These are phyloP conservation scores for Daktulosphaira vitifoliae DNA, from an alignment of 1,140 invertebrate species.

Conservation along the genomic window DNA sequence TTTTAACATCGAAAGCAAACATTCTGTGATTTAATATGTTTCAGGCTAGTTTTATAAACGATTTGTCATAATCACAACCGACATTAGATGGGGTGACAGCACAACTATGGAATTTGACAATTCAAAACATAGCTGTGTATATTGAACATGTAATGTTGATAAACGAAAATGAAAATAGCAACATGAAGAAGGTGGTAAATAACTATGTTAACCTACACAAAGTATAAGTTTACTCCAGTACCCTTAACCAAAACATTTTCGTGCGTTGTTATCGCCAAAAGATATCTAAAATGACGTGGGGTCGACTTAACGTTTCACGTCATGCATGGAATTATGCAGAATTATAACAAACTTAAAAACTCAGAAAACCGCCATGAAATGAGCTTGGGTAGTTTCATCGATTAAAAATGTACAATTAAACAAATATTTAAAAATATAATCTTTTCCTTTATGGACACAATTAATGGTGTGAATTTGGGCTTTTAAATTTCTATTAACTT, in stretches of 20 bases:
- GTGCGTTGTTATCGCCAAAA: conserved; percentile 1
- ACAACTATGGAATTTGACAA: not conserved
- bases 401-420: too few relatives aligned
- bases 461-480: too few relatives aligned
- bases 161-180: not conserved
- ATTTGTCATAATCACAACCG: not conserved
- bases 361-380: not conserved
- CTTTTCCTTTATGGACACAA: too few relatives aligned
- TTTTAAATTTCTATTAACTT: too few relatives aligned
- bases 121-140: not conserved
- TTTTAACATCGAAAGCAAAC: too few relatives aligned
- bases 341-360: conserved; percentile 13
- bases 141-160: conserved; percentile 22
- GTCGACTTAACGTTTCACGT: not conserved
- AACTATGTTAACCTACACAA: conserved; percentile 6
- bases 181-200: not conserved
- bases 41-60: not conserved
- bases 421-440: too few relatives aligned
- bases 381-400: too few relatives aligned
- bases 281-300: conserved; percentile 12
- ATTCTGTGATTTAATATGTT: too few relatives aligned
- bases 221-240: not conserved
- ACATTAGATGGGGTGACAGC: not conserved
- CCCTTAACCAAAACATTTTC: conserved; percentile 23
- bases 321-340: not conserved